Evolutionary conservation across 2,113 vertebrate genomes (phyloP).

Genomic region (Neodontobutis hainanensis): DNA sequence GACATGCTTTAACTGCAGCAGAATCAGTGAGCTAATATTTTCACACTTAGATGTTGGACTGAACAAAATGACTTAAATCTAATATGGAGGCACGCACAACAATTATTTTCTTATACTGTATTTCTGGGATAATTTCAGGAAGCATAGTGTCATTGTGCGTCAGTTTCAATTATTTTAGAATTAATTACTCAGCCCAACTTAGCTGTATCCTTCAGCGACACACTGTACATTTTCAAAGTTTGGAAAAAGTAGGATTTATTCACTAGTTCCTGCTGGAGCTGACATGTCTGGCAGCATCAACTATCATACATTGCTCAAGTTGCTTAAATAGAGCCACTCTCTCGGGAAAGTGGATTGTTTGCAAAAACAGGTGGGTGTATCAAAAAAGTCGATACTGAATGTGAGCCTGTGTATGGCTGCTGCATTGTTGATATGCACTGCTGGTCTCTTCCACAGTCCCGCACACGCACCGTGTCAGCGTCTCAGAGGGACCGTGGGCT

Average conservation of each 20-base stretch:
- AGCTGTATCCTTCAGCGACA: neutral
- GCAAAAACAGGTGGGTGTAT: slow-evolving; percentile 44
- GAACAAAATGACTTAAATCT: too few relatives aligned
- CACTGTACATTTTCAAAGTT: slow-evolving; percentile 3
- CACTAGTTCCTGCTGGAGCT: neutral
- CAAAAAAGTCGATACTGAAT: slow-evolving; percentile 25
- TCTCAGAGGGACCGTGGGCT: slow-evolving; percentile 41
- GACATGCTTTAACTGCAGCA: too few relatives aligned
- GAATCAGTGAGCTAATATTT: too few relatives aligned
- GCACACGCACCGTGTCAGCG: slow-evolving; percentile 13
- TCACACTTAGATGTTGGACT: too few relatives aligned
- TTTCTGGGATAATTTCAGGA: too few relatives aligned
- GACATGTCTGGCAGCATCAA: slow-evolving; percentile 21
- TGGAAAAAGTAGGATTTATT: slow-evolving; percentile 4
- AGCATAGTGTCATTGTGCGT: too few relatives aligned
- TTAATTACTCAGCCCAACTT: neutral
- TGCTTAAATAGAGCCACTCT: slow-evolving; percentile 19
- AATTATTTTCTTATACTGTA: too few relatives aligned
- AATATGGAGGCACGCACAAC: too few relatives aligned
- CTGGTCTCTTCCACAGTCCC: slow-evolving; percentile 12
- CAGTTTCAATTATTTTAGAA: neutral
- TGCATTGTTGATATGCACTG: slow-evolving; percentile 20
- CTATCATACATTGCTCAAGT: slow-evolving; percentile 17
- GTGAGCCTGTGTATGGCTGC: slow-evolving; percentile 8
- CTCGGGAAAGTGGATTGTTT: slow-evolving; percentile 29